Conservation (phyloP, 2,888 invertebrate genomes). For the Drosophila suboccidentalis region DNA sequence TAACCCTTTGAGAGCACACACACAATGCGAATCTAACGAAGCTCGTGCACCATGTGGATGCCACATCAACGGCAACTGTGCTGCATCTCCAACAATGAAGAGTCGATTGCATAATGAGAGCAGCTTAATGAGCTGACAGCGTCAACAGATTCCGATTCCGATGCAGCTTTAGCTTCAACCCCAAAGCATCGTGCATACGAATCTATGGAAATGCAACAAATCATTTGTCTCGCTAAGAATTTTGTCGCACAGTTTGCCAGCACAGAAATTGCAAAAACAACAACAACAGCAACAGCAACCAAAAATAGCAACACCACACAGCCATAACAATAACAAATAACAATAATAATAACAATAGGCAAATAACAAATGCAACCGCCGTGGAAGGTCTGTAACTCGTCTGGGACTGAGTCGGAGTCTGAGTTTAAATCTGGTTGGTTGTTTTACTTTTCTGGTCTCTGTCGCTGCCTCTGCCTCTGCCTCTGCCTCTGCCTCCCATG, state of each 20-base stretch:
- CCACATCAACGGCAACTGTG: conserved; percentile 23
- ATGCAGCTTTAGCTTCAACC: neutral
- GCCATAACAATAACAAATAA: conserved; percentile 55
- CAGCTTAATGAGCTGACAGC: conserved; percentile 71
- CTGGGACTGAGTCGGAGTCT: conserved; percentile 19
- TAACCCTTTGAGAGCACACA: neutral
- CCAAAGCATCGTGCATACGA: conserved; percentile 52
- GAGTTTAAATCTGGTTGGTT: neutral
- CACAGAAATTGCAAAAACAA: conserved; percentile 42
- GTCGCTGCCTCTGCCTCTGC: conserved; percentile 7
- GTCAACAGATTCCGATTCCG: conserved; percentile 14
- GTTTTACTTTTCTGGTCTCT: neutral
- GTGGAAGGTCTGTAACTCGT: conserved; percentile 32
- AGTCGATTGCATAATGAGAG: conserved; percentile 68
- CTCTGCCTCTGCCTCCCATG: conserved; percentile 28
- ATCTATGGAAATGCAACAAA: conserved; percentile 54
- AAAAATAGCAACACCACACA: conserved; percentile 39
- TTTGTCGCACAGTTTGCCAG: conserved; percentile 68
- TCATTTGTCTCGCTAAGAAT: conserved; percentile 74
- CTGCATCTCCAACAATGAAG: conserved; percentile 64
- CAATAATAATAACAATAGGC: conserved; percentile 51
- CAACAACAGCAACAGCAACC: conserved; percentile 23
- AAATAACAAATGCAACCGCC: conserved; percentile 34
- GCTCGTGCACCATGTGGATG: conserved; percentile 7
- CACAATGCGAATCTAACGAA: conserved; percentile 15